Evolutionary conservation across 2,888 invertebrate species (phyloP), one percentile per base, ranked within the genome.

Genomic region (Ormyrus thymus): DNA sequence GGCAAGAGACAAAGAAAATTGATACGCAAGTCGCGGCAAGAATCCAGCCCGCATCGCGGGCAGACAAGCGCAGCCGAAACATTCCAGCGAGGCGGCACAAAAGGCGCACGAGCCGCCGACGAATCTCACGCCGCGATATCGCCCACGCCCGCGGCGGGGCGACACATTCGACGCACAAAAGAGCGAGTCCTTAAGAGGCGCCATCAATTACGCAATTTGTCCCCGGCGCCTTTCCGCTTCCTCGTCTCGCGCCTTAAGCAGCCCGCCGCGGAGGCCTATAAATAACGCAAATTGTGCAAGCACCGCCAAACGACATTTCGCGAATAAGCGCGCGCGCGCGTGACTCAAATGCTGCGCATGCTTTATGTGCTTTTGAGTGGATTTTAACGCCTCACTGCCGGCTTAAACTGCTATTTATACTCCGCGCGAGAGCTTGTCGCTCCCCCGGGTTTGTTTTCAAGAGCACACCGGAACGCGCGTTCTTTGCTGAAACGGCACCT

Each of bases 151-250:
- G 11, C 43, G 8, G 29, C 43, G 8, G 51, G 70, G 29, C 3
- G 3, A 3, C 29, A 3, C 4, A 56, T 64, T 55, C 68, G 68
- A 61, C 11, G 62, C 56, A 76, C 76, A 76, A 76, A 75, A 61
- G 70, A 70, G 68, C 55, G 70, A 64, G 58, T 76, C 62, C 64
- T 76, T 70, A 70, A 76, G 64, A 70, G 70, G 64, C 61, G 9
- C 64, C 56, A 10, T 64, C 55, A 70, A 70, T 76, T 70, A 64
- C 64, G 76, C 64, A 70, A 76, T 64, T 70, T 70, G 56, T 64
- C 51, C 70, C 62, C 56, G 8, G 10, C 10, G 53, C 66, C 10
- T 66, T 66, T 50, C 56, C 55, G 55, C 64, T 51, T 66, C 58
- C 66, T 29, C 48, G 48, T 64, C 8, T 53, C 51, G 53, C 55